These are phyloP conservation scores for Thamnophis elegans DNA, from an alignment of 2,797 vertebrate species.

Conservation along the genomic window DNA sequence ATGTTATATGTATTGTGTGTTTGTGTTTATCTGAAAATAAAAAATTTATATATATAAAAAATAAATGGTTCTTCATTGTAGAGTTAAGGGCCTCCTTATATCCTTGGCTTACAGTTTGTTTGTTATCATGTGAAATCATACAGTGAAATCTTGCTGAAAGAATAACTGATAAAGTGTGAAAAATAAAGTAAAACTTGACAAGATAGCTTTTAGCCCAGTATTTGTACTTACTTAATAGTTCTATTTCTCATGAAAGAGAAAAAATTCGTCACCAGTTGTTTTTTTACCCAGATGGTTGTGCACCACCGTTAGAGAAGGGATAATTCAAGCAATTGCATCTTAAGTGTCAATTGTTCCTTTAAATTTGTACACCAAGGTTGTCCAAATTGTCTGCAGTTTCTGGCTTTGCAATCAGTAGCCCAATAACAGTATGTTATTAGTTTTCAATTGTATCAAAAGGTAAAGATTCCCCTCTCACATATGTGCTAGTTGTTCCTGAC, in stretches of 20 bases:
- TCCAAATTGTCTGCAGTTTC: not conserved
- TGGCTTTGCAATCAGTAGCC: not conserved
- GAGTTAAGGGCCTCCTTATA: conserved; percentile 26
- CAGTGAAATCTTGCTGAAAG: conserved; percentile 37
- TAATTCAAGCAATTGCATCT: not conserved
- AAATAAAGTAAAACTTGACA: conserved; percentile 11
- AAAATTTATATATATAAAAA: not conserved
- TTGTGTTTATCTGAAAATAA: no score
- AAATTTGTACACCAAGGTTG: not conserved
- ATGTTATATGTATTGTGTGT: no score
- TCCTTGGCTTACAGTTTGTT: conserved; percentile 34
- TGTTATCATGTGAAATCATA: conserved; percentile 37
- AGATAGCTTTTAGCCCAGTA: conserved; percentile 8
- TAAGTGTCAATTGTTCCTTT: not conserved
- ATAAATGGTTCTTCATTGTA: conserved; percentile 9
- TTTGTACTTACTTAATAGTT: not conserved
- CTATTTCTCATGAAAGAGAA: not conserved
- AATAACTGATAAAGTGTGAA: conserved; percentile 21
- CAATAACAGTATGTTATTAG: not conserved
- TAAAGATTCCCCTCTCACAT: no score
- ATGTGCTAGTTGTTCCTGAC: no score
- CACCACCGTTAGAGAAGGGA: not conserved
- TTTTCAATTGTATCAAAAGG: not conserved
- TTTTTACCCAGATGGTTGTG: not conserved
- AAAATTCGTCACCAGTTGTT: not conserved